phyloP scores from a whole-genome alignment of 2,113 vertebrate genomes.

The Tragelaphus strepsiceros region DNA sequence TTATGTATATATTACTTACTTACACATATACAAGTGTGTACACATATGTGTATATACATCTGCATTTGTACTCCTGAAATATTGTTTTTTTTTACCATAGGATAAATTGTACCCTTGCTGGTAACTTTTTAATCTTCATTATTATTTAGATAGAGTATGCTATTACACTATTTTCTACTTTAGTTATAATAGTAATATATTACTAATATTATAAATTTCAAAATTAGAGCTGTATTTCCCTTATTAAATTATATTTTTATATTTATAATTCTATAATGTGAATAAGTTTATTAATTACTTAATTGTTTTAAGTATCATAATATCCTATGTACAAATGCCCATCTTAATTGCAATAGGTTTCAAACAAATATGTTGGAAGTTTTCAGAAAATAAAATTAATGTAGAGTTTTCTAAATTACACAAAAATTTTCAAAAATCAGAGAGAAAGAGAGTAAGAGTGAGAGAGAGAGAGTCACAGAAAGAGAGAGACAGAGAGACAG shows the following conservation, averaged over 20 bases:
- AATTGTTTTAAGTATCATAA: neutral
- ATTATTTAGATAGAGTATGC: neutral
- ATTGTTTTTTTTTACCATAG: neutral
- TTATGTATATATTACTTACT: neutral
- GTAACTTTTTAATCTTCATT: neutral
- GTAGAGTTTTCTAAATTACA: neutral
- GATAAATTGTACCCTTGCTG: neutral
- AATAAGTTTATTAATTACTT: conserved; percentile 28
- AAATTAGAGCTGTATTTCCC: neutral
- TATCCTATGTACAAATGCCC: conserved; percentile 20
- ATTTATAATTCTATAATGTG: conserved; percentile 42
- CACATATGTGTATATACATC: neutral
- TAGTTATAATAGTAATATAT: neutral
- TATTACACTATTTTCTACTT: neutral
- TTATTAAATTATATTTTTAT: neutral
- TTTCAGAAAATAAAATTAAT: conserved; percentile 36
- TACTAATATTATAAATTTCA: neutral
- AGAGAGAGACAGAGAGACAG: rapidly evolving
- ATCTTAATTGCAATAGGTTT: neutral
- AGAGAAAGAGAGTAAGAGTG: neutral
- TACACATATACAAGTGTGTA: neutral
- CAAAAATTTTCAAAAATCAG: neutral
- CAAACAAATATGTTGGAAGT: conserved; percentile 39
- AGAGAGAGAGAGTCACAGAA: neutral
- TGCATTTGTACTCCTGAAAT: neutral